A percentile compares a stretch with the other conserved stretches of the same genome.
Conservation (phyloP, 2,888 invertebrate species). For the Xestoiulus laeticollis region DNA sequence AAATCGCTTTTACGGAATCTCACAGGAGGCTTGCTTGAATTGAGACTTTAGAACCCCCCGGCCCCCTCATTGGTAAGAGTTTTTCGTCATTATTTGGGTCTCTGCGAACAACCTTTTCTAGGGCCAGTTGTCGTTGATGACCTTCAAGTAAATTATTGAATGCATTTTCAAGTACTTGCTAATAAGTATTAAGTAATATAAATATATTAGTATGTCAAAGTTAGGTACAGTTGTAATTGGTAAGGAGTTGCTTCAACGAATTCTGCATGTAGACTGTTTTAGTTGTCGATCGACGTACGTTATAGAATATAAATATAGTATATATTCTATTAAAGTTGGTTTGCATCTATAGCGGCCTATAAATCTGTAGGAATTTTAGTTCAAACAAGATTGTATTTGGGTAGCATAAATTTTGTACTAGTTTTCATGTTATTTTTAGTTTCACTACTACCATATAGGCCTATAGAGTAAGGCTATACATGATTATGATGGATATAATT, state of each 20-base stretch:
- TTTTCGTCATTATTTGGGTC: not conserved
- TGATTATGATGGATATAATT: too few species aligned
- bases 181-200: not conserved
- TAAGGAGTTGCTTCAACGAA: not conserved
- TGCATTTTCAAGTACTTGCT: not conserved
- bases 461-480: too few species aligned
- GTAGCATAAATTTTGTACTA: too few species aligned
- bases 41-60: too few species aligned
- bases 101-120: too few species aligned
- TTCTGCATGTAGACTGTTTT: not conserved
- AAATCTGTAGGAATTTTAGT: too few species aligned
- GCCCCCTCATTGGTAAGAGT: not conserved
- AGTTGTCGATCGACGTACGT: not conserved
- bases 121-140: not conserved
- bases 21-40: not conserved
- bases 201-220: not conserved
- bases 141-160: not conserved
- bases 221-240: conserved; percentile 26
- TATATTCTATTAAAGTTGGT: too few species aligned
- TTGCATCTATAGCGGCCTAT: too few species aligned
- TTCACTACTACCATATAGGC: too few species aligned
- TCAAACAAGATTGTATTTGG: too few species aligned
- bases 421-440: too few species aligned
- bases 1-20: not conserved
- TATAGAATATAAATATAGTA: too few species aligned